A percentile compares a stretch with the other conserved stretches of the same genome.
Evolutionary conservation across 2,888 invertebrate species (phyloP).

Genomic region (Schrankia costaestrigalis): DNA sequence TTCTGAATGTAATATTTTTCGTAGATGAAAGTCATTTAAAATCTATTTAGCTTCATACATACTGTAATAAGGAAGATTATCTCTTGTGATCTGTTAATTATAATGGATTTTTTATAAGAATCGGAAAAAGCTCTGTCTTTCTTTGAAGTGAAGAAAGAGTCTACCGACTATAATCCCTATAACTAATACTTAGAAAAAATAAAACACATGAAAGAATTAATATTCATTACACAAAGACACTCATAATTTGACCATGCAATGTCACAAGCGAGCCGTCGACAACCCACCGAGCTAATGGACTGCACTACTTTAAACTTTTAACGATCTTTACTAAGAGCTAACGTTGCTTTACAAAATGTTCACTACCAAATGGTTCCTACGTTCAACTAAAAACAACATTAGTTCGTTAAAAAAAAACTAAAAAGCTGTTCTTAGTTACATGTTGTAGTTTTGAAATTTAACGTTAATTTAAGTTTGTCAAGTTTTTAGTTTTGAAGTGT

Average conservation of each 20-base stretch:
- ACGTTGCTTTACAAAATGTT: slow-evolving; percentile 59
- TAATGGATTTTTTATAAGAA: too few species aligned
- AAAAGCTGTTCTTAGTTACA: slow-evolving; percentile 19
- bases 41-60: too few species aligned
- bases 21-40: too few species aligned
- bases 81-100: too few species aligned
- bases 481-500: not conserved
- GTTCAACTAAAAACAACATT: slow-evolving; percentile 37
- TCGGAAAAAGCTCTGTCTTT: too few species aligned
- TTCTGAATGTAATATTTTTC: too few species aligned
- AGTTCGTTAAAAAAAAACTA: slow-evolving; percentile 21
- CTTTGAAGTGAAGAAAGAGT: too few species aligned
- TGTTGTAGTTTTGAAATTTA: slow-evolving; percentile 17
- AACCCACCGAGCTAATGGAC: slow-evolving; percentile 59
- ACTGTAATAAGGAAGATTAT: too few species aligned
- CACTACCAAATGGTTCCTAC: slow-evolving; percentile 49
- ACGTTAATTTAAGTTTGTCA: slow-evolving; percentile 7
- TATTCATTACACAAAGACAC: too few species aligned
- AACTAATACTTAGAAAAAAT: too few species aligned
- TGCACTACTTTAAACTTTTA: slow-evolving; percentile 70
- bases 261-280: slow-evolving; percentile 15
- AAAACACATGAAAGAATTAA: too few species aligned
- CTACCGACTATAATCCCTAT: too few species aligned
- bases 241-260: slow-evolving; percentile 25
- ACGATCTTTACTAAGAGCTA: slow-evolving; percentile 68